phyloP scores from a whole-genome alignment of 1,140 invertebrate species.

The Macrocentrus cingulum region DNA sequence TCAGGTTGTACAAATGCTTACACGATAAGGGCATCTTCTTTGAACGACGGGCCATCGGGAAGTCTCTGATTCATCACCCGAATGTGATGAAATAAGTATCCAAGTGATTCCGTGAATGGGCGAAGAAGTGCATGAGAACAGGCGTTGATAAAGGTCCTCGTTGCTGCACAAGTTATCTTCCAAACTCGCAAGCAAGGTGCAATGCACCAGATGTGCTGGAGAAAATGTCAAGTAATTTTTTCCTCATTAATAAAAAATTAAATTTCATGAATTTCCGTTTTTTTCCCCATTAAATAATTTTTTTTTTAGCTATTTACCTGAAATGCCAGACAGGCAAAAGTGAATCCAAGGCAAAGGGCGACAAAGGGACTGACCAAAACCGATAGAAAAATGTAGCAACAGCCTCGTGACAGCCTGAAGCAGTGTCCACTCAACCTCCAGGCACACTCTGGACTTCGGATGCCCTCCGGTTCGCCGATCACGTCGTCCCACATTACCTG shows the following conservation, averaged over 20 bases:
- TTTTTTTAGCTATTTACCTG: too few relatives aligned
- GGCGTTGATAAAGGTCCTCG: conserved; percentile 61
- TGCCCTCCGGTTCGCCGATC: conserved; percentile 75
- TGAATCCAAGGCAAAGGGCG: conserved; percentile 69
- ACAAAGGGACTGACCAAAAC: conserved; percentile 68
- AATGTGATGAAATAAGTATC: conserved; percentile 68
- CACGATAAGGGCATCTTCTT: conserved; percentile 59
- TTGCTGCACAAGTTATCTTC: conserved; percentile 69
- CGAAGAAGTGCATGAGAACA: conserved; percentile 65
- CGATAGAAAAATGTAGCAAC: conserved; percentile 71
- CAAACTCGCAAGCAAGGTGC: conserved; percentile 67
- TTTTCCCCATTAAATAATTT: too few relatives aligned
- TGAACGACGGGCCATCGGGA: conserved; percentile 47
- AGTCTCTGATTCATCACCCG: conserved; percentile 62
- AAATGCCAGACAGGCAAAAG: conserved; percentile 76
- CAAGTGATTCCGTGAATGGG: conserved; percentile 65
- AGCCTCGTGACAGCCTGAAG: conserved; percentile 68
- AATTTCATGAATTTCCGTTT: too few relatives aligned
- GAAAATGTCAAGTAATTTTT: conserved; percentile 32
- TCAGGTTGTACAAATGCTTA: conserved; percentile 35
- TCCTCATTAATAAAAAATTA: too few relatives aligned
- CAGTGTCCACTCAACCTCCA: conserved; percentile 73
- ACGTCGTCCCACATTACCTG: conserved; percentile 78
- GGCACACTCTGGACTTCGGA: conserved; percentile 72
- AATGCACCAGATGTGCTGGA: conserved; percentile 74